Percentiles rank a stretch among this genome's conserved stretches.
Conservation (phyloP, 2,888 invertebrate genomes). For the Eilema caniola region DNA sequence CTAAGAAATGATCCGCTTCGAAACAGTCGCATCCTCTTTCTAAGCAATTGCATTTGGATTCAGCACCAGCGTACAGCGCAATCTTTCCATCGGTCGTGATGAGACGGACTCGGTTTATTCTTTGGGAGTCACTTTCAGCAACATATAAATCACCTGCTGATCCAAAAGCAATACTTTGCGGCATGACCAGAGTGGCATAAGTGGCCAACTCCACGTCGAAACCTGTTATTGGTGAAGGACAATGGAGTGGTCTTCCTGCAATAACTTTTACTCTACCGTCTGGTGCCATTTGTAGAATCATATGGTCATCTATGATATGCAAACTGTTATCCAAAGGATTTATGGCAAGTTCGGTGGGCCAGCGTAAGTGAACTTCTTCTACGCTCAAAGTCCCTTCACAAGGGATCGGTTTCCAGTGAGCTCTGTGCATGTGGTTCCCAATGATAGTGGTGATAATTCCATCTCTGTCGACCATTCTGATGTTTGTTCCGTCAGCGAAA, state of each 20-base stretch:
- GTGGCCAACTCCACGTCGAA: conserved; percentile 96
- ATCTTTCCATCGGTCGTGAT: conserved; percentile 98
- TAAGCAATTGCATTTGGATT: conserved; percentile 97
- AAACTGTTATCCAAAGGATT: conserved; percentile 98
- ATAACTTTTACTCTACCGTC: conserved; percentile 97
- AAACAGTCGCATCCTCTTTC: conserved; percentile 97
- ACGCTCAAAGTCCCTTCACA: conserved; percentile 96
- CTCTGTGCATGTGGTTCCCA: conserved; percentile 97
- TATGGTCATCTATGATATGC: conserved; percentile 98
- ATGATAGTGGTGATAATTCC: conserved; percentile 97
- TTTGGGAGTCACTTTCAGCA: conserved; percentile 98
- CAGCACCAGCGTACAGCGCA: conserved; percentile 96
- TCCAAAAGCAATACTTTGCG: conserved; percentile 97
- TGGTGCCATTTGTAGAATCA: conserved; percentile 96
- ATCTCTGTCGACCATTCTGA: conserved; percentile 96
- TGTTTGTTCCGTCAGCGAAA: conserved; percentile 98
- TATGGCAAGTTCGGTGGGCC: conserved; percentile 98
- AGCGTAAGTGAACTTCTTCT: conserved; percentile 97
- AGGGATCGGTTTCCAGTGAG: conserved; percentile 97
- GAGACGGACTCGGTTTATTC: conserved; percentile 96
- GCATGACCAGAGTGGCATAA: conserved; percentile 96
- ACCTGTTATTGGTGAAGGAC: conserved; percentile 93
- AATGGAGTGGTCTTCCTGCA: conserved; percentile 97
- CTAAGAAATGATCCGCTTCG: conserved; percentile 96
- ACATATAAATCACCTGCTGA: conserved; percentile 97